Percentiles rank a stretch among this genome's conserved stretches.
phyloP scores from a whole-genome alignment of 2,113 vertebrate genomes.

The Microtus pennsylvanicus region DNA sequence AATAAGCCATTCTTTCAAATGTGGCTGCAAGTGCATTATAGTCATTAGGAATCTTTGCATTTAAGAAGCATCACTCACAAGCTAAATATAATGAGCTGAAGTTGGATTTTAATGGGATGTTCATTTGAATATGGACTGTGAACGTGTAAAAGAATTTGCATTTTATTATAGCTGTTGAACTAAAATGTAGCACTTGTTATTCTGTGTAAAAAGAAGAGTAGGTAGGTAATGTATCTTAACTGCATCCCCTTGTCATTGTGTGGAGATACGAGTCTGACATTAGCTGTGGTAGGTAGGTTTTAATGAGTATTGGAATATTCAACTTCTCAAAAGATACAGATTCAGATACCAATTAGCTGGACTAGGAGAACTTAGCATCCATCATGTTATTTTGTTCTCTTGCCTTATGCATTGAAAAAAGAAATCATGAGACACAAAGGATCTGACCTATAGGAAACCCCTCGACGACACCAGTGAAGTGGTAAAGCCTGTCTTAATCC shows the following conservation, averaged over 20 bases:
- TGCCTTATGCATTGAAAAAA: slow-evolving; percentile 47
- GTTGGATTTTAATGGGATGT: slow-evolving; percentile 78
- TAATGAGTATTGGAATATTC: slow-evolving; percentile 76
- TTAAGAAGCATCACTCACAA: slow-evolving; percentile 80
- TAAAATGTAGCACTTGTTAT: slow-evolving; percentile 78
- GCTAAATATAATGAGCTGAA: slow-evolving; percentile 76
- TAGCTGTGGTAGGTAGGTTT: slow-evolving; percentile 69
- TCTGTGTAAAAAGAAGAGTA: slow-evolving; percentile 64
- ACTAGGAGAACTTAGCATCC: slow-evolving; percentile 65
- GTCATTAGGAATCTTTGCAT: slow-evolving; percentile 77
- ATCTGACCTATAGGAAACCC: slow-evolving; percentile 53
- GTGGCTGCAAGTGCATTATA: slow-evolving; percentile 60
- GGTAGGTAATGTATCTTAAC: slow-evolving; percentile 80
- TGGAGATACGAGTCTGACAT: slow-evolving; percentile 63
- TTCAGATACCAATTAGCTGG: slow-evolving; percentile 78
- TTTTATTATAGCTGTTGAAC: slow-evolving; percentile 75
- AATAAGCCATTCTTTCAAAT: slow-evolving; percentile 55
- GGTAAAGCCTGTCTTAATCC: slow-evolving; percentile 9
- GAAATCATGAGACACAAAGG: slow-evolving; percentile 42
- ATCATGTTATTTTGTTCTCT: not conserved
- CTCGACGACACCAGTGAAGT: not conserved
- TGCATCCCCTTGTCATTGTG: slow-evolving; percentile 64
- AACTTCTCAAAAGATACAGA: slow-evolving; percentile 70
- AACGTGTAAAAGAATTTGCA: slow-evolving; percentile 75
- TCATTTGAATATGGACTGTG: slow-evolving; percentile 79